phyloP scores from a whole-genome alignment of 30 jellyfish, hydroid and myxozoan genomes.

The Phacellophora camtschatica region DNA sequence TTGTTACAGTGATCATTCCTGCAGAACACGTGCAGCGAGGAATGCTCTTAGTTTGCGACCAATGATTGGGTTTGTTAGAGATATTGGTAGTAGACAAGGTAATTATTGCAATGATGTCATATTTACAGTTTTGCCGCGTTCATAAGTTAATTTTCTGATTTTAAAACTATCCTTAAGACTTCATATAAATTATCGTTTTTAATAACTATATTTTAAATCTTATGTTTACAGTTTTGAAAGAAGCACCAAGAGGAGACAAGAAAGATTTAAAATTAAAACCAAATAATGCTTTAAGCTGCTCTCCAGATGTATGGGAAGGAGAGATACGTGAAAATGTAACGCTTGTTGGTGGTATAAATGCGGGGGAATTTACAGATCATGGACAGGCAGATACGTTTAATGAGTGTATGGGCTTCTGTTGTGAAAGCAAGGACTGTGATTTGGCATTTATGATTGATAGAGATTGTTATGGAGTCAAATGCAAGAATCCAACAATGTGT shows the following conservation, averaged over 20 bases:
- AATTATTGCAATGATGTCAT: not conserved
- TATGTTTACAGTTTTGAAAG: too few species aligned
- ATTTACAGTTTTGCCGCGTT: not conserved
- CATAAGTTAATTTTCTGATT: too few species aligned
- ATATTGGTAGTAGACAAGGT: slow-evolving; percentile 67
- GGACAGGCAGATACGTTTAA: slow-evolving; percentile 76
- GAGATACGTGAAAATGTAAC: slow-evolving; percentile 67
- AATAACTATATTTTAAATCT: too few species aligned
- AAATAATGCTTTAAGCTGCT: slow-evolving; percentile 41
- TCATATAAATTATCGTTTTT: too few species aligned
- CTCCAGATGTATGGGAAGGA: slow-evolving; percentile 84
- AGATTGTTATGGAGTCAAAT: slow-evolving; percentile 87
- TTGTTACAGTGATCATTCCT: slow-evolving; percentile 76
- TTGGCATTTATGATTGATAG: slow-evolving; percentile 92
- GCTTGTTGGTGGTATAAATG: slow-evolving; percentile 88
- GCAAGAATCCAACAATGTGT: slow-evolving; percentile 79
- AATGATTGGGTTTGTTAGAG: slow-evolving; percentile 71
- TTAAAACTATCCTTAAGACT: too few species aligned
- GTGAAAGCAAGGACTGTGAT: slow-evolving; percentile 88
- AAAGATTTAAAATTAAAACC: not conserved
- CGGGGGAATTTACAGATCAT: slow-evolving; percentile 95
- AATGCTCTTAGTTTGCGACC: slow-evolving; percentile 78
- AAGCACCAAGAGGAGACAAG: not conserved
- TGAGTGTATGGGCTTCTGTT: slow-evolving; percentile 94
- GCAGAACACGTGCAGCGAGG: slow-evolving; percentile 89